Percentiles rank a stretch among this genome's conserved stretches.
Evolutionary conservation across 2,797 vertebrate species (phyloP).

Genomic region (Malacoctenus gilli): DNA sequence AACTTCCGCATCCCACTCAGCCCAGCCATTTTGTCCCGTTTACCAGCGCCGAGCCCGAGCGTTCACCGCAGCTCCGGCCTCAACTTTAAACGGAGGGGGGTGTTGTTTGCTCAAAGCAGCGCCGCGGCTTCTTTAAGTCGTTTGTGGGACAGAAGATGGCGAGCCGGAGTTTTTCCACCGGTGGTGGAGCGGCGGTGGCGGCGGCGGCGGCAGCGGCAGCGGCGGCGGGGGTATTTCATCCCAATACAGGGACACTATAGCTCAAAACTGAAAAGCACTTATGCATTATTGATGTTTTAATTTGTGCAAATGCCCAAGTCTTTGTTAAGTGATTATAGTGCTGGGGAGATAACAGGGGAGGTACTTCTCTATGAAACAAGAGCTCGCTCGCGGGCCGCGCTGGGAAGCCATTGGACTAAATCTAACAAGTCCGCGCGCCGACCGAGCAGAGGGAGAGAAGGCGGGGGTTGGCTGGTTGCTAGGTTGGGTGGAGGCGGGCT

Average conservation of each 20-base stretch:
- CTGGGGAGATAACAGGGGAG: constrained; percentile 83
- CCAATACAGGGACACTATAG: constrained; percentile 78
- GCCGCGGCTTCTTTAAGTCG: constrained; percentile 48
- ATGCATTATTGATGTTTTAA: constrained; percentile 91
- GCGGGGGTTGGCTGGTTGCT: constrained; percentile 1
- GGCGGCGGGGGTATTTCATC: constrained; percentile 74
- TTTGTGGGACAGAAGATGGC: constrained; percentile 60
- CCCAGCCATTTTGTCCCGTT: constrained; percentile 68
- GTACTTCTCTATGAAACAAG: constrained; percentile 83
- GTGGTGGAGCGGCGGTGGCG: no score
- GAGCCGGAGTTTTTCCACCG: constrained; percentile 57
- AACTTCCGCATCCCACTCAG: constrained; percentile 63
- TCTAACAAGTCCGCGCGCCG: constrained; percentile 67
- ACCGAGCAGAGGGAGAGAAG: constrained; percentile 19
- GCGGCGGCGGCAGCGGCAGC: no score
- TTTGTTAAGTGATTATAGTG: constrained; percentile 89
- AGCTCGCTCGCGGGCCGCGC: constrained; percentile 73
- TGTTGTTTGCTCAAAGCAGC: constrained; percentile 39
- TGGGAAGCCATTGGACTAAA: constrained; percentile 73
- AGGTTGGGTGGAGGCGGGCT: background rate
- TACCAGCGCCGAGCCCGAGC: constrained; percentile 59
- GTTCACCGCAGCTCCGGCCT: constrained; percentile 57
- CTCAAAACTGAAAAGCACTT: constrained; percentile 86
- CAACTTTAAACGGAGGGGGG: constrained; percentile 30
- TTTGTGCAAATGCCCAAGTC: constrained; percentile 88